These are phyloP conservation scores for Drosophila pectinifera DNA, from an alignment of 1,140 invertebrate species.

Conservation along the genomic window DNA sequence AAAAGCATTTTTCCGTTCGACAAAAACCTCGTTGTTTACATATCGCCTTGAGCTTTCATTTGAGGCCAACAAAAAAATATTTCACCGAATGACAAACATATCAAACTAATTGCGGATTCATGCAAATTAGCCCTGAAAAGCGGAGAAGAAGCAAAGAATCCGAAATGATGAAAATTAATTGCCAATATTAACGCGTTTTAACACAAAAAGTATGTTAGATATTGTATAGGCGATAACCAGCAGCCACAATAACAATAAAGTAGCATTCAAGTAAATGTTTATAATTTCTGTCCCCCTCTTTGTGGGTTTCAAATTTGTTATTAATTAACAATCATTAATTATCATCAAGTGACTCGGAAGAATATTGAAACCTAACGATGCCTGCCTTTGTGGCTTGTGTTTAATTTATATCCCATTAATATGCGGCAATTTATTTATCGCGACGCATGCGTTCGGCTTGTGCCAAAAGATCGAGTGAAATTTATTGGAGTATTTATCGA, in stretches of 20 bases:
- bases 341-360: conserved; percentile 49
- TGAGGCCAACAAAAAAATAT: conserved; percentile 58
- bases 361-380: conserved; percentile 44
- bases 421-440: conserved; percentile 48
- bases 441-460: conserved; percentile 27
- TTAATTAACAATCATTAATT: conserved; percentile 77
- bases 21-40: conserved; percentile 61
- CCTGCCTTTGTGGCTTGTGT: conserved; percentile 55
- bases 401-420: conserved; percentile 63
- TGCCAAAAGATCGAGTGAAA: conserved; percentile 21
- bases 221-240: conserved; percentile 47
- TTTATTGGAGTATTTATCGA: conserved; percentile 33
- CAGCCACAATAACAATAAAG: conserved; percentile 31
- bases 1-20: conserved; percentile 69
- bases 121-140: conserved; percentile 63
- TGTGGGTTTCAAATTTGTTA: conserved; percentile 66
- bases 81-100: conserved; percentile 60
- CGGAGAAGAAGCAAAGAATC: conserved; percentile 44
- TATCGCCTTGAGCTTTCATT: conserved; percentile 70
- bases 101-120: conserved; percentile 76
- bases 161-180: conserved; percentile 71
- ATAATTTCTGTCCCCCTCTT: conserved; percentile 43
- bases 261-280: conserved; percentile 63
- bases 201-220: conserved; percentile 69
- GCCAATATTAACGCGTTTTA: conserved; percentile 72